phyloP scores from a whole-genome alignment of 2,113 vertebrate species.

The Halichoerus grypus region DNA sequence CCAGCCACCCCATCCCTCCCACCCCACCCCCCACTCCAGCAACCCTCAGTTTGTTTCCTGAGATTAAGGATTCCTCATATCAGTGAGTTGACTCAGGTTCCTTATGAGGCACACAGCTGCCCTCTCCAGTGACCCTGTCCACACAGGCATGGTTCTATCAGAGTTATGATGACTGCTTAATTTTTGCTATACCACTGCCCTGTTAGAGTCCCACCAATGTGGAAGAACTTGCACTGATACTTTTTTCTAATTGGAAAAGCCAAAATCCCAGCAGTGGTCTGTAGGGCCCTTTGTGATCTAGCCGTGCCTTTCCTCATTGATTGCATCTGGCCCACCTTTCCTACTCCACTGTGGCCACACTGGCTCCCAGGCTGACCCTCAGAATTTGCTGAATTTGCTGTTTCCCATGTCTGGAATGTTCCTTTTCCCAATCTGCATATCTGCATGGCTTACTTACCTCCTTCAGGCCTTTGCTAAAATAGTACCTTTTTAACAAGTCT shows the following conservation, averaged over 20 bases:
- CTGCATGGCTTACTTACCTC: neutral
- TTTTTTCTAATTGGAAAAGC: conserved; percentile 28
- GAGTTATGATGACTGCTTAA: neutral
- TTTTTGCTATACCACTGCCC: neutral
- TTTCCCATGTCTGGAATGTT: neutral
- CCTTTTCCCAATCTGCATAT: rapidly evolving
- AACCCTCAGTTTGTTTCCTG: too few relatives aligned
- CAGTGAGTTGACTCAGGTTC: neutral
- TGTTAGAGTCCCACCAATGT: neutral
- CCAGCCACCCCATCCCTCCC: too few relatives aligned
- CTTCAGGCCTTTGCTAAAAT: neutral
- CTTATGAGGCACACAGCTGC: neutral
- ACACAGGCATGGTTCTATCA: neutral
- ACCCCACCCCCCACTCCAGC: too few relatives aligned
- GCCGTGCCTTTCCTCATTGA: neutral
- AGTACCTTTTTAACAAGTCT: neutral
- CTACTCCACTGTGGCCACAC: neutral
- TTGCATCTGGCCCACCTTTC: neutral
- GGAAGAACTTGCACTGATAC: neutral
- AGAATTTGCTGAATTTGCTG: neutral
- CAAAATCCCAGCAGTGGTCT: neutral
- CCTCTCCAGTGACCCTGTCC: neutral
- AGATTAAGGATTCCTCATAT: too few relatives aligned
- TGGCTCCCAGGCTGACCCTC: neutral
- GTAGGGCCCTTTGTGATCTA: neutral